Base-by-base conservation (phyloP, 2,888 invertebrate genomes). In the Rotaria macrura region DNA sequence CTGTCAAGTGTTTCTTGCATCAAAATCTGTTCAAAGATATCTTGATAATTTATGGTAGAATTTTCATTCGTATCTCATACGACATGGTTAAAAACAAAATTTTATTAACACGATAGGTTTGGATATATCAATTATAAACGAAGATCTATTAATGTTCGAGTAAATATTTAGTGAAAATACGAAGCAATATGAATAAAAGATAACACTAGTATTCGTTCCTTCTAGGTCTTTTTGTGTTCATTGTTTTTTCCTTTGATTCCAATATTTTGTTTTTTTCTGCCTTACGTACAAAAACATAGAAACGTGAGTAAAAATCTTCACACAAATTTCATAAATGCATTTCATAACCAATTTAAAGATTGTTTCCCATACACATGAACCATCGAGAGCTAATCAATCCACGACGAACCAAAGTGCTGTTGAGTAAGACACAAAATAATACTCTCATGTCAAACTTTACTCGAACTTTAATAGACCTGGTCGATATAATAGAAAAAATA, bases 221-320 rank as follows among this genome's bases (percentile, higher is more conserved):
- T 79, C 25, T 79, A 79, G 79, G 17, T 79, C 5, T 79, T 79
- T 79, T 43, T 79, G 1, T 40, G 40, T n/a, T 25, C 79, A 23
- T 43, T 79, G 6, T 79, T 79, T 43, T 6, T 79, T 43, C 79
- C 79, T 79, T 43, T 79, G 12, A 25, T 79, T 25, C 79, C 79
- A 79, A 43, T 79, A 43, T 79, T 79, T 43, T 79, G 43, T 25
- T 9, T 79, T 9, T 43, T 79, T 40, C 14, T 79, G 12, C 79
- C 79, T 25, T 79, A 79, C n/a, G 43, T 79, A n/a, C 43, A 79
- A 79, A 79, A 79, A n/a, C 79, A 79, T 79, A 43, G 17, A 79
- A n/a, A 43, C 6, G 79, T 79, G 1, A 34, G 65, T 34, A 29
- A 34, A 65, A 29, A 20, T n/a, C 3, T 14, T 7, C 0, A 25